These are phyloP conservation scores for Eubasilissa regina DNA, from an alignment of 1,140 invertebrate species.

Conservation along the genomic window DNA sequence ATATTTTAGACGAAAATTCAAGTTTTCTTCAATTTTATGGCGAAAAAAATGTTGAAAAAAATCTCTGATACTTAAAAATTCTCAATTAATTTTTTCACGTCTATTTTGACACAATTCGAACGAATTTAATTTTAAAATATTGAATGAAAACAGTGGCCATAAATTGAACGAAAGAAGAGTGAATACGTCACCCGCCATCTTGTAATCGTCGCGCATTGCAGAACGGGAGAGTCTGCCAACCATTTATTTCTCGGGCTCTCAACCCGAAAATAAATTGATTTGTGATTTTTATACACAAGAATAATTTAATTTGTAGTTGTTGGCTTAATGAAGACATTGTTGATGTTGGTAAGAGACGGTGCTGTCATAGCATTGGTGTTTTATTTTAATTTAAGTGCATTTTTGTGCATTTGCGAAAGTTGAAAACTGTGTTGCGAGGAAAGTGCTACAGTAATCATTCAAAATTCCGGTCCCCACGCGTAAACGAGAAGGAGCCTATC, in stretches of 20 bases:
- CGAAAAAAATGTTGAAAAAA: conserved; percentile 19
- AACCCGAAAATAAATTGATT: conserved; percentile 70
- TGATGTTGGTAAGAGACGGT: conserved; percentile 40
- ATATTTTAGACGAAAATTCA: conserved; percentile 20
- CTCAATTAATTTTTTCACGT: conserved; percentile 34
- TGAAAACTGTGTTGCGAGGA: conserved; percentile 73
- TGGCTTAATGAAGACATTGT: conserved; percentile 67
- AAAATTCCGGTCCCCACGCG: conserved; percentile 79
- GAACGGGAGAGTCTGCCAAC: conserved; percentile 73
- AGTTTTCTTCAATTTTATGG: conserved; percentile 12
- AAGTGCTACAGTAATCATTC: conserved; percentile 70
- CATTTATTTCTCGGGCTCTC: conserved; percentile 68
- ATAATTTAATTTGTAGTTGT: conserved; percentile 72
- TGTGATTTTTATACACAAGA: conserved; percentile 72
- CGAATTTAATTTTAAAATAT: conserved; percentile 12
- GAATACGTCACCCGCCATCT: conserved; percentile 73
- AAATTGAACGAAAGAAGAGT: conserved; percentile 57
- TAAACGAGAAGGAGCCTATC: conserved; percentile 74
- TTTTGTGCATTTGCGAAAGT: conserved; percentile 73
- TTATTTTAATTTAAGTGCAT: conserved; percentile 67
- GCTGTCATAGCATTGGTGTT: conserved; percentile 42
- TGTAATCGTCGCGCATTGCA: conserved; percentile 73
- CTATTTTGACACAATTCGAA: conserved; percentile 16
- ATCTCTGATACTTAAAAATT: background rate
- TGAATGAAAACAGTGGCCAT: conserved; percentile 42